Base-by-base conservation (phyloP, 2,113 vertebrate species). In the Neodontobutis hainanensis region DNA sequence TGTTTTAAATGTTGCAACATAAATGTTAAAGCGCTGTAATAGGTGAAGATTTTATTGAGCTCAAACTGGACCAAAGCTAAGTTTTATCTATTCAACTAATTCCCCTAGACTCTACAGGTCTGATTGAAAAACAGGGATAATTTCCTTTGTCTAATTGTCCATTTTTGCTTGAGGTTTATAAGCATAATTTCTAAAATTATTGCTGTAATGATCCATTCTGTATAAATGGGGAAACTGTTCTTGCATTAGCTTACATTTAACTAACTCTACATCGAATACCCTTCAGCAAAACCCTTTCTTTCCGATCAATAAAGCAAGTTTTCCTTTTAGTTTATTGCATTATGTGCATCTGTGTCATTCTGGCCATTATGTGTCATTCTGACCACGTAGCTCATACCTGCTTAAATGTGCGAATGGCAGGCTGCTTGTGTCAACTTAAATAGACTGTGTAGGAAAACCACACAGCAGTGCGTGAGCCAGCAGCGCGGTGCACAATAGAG, bases 121-220 rank as follows among this genome's bases (percentile, higher is more conserved):
- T 38, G 68, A 72, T 44, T 15, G 36, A 42, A 47, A 27, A 68
- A n/a, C n/a, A 57, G 32, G 16, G 53, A 66, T 40, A 75, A 85
- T 83, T 79, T 27, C 40, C 64, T 71, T 59, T 65, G 11, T 62
- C 68, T 82, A 86, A 83, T 83, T 69, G 78, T 58, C 65, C 75
- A 45, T 80, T 73, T 58, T 64, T 82, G 60, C 57, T 50, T 27
- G 64, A 66, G 74, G 65, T 77, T 76, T 80, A 75, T 68, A 44
- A 66, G 36, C 58, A 57, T 48, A 60, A 52, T 19, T 32, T 27
- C 34, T 61, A 36, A 47, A 43, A 65, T 61, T 70, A 32, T 64
- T 64, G 70, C 55, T 61, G 57, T 36, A 46, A 19, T 36, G 47
- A 19, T 12, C 49, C 48, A 45, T 34, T 42, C 15, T 47, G 53